phyloP scores from a whole-genome alignment of 2,888 invertebrate species.

The Thysanoteuthis rhombus region DNA sequence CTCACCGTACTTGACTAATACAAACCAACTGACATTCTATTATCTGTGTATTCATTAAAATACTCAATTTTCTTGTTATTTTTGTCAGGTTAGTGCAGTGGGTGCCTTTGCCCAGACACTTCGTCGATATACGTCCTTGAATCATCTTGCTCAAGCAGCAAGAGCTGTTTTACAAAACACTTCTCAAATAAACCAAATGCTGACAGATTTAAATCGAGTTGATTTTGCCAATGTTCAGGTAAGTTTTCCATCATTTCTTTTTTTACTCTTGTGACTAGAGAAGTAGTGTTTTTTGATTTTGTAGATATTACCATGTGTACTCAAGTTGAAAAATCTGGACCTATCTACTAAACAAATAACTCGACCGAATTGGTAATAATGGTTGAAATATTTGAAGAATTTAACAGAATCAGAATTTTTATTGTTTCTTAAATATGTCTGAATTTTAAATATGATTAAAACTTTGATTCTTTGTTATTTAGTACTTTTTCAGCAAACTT shows the following conservation, averaged over 20 bases:
- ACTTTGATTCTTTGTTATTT: background rate
- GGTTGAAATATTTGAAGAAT: background rate
- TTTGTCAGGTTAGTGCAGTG: constrained; percentile 76
- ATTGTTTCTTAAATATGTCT: background rate
- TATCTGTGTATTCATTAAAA: background rate
- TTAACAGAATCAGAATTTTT: background rate
- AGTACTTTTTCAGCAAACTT: background rate
- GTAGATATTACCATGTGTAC: background rate
- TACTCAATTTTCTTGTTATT: background rate
- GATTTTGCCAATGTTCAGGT: constrained; percentile 95
- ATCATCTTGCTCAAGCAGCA: constrained; percentile 95
- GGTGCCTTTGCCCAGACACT: constrained; percentile 93
- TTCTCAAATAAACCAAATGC: constrained; percentile 95
- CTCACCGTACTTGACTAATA: too few relatives aligned
- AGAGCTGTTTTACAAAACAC: constrained; percentile 94
- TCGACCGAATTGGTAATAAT: background rate
- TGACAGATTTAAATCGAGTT: constrained; percentile 93
- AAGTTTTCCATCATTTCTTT: constrained; percentile 33
- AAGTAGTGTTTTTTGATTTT: background rate
- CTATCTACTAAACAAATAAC: background rate
- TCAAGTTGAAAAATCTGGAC: background rate
- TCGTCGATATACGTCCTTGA: constrained; percentile 94
- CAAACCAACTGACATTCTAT: too few relatives aligned
- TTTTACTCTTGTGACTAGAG: background rate
- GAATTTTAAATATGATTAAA: background rate